Conservation (phyloP, 2,888 invertebrate genomes). For the Scaptodrosophila latifasciaeformis region DNA sequence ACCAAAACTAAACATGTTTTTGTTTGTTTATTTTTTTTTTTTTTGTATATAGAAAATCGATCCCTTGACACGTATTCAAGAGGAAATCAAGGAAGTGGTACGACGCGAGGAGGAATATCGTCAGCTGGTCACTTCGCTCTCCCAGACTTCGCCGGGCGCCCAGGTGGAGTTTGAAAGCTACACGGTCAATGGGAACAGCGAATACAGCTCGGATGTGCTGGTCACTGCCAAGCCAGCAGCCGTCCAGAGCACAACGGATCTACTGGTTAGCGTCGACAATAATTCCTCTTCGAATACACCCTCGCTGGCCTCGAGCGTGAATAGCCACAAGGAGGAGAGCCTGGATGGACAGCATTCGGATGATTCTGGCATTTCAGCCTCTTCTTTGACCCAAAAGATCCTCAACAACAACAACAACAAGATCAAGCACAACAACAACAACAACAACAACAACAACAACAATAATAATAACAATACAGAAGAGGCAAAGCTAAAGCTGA, state of each 20-base stretch:
- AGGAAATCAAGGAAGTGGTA: slow-evolving; percentile 90
- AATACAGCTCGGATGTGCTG: slow-evolving; percentile 35
- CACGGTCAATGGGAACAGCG: slow-evolving; percentile 31
- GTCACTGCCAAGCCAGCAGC: slow-evolving; percentile 51
- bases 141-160: slow-evolving; percentile 15
- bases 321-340: slow-evolving; percentile 69
- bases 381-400: slow-evolving; percentile 69
- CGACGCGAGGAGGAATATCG: slow-evolving; percentile 88
- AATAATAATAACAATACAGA: no score
- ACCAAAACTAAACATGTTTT: no score
- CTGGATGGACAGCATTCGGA: slow-evolving; percentile 73
- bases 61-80: slow-evolving; percentile 88
- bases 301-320: slow-evolving; percentile 68
- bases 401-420: slow-evolving; percentile 50
- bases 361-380: slow-evolving; percentile 75
- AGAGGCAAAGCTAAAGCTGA: slow-evolving; percentile 35
- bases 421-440: slow-evolving; percentile 1
- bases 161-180: slow-evolving; percentile 34
- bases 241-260: slow-evolving; percentile 22
- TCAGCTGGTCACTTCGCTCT: slow-evolving; percentile 73
- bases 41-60: slow-evolving; percentile 77
- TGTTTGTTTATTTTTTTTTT: slow-evolving; percentile 1
- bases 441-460: slow-evolving; percentile 47
- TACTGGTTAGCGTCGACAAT: slow-evolving; percentile 53
- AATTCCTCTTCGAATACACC: slow-evolving; percentile 49